Conservation (phyloP, 2,888 invertebrate genomes). For the Drosophila glabriapex region DNA sequence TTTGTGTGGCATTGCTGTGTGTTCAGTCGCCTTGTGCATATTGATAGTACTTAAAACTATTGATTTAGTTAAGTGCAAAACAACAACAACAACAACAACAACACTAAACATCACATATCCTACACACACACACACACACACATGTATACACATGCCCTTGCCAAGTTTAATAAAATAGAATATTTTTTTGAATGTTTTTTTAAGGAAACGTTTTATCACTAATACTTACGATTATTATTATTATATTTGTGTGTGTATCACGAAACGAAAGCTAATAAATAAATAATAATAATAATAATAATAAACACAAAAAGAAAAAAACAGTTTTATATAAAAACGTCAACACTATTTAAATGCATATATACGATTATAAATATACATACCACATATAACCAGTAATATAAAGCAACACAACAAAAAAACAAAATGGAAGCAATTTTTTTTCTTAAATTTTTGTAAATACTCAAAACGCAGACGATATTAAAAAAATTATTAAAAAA, state of each 20-base stretch:
- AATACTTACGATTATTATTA: constrained; percentile 46
- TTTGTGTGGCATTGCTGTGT: constrained; percentile 4
- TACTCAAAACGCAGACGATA: constrained; percentile 69
- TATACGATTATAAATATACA: constrained; percentile 36
- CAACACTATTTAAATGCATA: constrained; percentile 48
- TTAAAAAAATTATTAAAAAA: constrained; percentile 16
- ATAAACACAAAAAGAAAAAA: constrained; percentile 6
- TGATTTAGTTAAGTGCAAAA: constrained; percentile 28
- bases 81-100: constrained; percentile 29
- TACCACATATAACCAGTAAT: constrained; percentile 38
- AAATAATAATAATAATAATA: constrained; percentile 19
- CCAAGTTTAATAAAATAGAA: constrained; percentile 47
- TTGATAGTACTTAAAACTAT: constrained; percentile 24
- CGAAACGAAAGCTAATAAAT: constrained; percentile 46
- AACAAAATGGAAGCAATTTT: constrained; percentile 52
- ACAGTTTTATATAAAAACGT: constrained; percentile 38
- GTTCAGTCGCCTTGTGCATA: constrained; percentile 14
- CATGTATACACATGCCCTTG: constrained; percentile 30
- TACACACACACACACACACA: constrained; percentile 39
- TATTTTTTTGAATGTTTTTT: constrained; percentile 43
- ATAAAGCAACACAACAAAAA: constrained; percentile 32
- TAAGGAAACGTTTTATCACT: constrained; percentile 39
- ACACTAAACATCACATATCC: constrained; percentile 64
- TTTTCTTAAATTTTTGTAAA: constrained; percentile 79
- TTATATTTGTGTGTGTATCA: constrained; percentile 61